Percentiles rank a stretch among this genome's conserved stretches.
Evolutionary conservation across 2,113 vertebrate species (phyloP).

Genomic region (Entelurus aequoreus): DNA sequence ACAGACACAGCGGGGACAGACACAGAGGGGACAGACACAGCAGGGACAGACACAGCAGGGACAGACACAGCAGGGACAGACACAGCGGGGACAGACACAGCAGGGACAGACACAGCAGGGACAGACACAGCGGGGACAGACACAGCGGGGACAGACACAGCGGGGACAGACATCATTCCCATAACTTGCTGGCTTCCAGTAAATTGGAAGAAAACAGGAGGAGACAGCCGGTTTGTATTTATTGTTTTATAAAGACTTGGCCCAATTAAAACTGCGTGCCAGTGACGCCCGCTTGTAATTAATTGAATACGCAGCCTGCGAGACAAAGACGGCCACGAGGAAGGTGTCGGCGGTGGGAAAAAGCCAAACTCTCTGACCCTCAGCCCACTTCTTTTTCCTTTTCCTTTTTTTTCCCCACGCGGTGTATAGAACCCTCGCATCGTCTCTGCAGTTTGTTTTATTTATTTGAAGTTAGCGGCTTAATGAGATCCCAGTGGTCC

Average conservation of each 20-base stretch:
- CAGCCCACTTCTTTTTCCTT: constrained; percentile 33
- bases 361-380: constrained; percentile 47
- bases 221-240: constrained; percentile 43
- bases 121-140: too few species aligned
- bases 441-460: constrained; percentile 71
- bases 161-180: constrained; percentile 30
- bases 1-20: too few species aligned
- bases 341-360: constrained; percentile 52
- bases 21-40: too few species aligned
- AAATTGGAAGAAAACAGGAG: constrained; percentile 46
- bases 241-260: constrained; percentile 51
- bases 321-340: constrained; percentile 50
- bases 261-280: constrained; percentile 60
- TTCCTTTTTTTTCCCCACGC: constrained; percentile 23
- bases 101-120: too few species aligned
- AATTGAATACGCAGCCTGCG: constrained; percentile 65
- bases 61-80: too few species aligned
- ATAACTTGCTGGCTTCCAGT: constrained; percentile 45
- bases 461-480: constrained; percentile 75
- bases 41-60: too few species aligned
- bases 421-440: constrained; percentile 65
- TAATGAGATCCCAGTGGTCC: constrained; percentile 78
- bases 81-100: too few species aligned
- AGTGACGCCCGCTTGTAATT: constrained; percentile 70
- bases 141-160: too few species aligned